These are phyloP conservation scores for Drosophila diplacantha DNA, from an alignment of 2,888 invertebrate species.

Conservation along the genomic window DNA sequence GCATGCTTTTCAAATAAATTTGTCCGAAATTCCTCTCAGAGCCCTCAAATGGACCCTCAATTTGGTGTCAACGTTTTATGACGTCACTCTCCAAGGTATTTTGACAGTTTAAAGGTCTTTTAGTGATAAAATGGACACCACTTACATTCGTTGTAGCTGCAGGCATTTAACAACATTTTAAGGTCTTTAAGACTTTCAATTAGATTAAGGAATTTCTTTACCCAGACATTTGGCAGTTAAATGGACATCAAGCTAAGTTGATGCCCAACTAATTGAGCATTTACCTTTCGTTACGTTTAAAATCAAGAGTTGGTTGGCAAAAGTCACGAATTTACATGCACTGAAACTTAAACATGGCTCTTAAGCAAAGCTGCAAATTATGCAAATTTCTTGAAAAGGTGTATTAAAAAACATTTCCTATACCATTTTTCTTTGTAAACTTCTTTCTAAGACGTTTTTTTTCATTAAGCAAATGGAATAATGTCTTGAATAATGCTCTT, in stretches of 20 bases:
- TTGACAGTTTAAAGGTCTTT: constrained; percentile 1
- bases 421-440: background rate
- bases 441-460: background rate
- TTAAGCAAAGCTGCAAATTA: background rate
- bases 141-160: background rate
- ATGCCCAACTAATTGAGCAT: constrained; percentile 2
- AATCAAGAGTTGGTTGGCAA: background rate
- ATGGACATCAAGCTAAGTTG: background rate
- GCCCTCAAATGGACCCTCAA: constrained; percentile 2
- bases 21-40: background rate
- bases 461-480: too few species aligned
- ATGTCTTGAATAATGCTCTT: too few species aligned
- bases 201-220: constrained; percentile 1
- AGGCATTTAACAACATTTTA: background rate
- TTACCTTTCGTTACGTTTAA: background rate
- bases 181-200: background rate
- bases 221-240: background rate
- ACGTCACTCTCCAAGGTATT: background rate
- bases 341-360: background rate
- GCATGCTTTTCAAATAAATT: constrained; percentile 6
- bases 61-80: constrained; percentile 2
- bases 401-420: background rate
- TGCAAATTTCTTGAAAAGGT: too few species aligned
- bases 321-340: constrained; percentile 1
- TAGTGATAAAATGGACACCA: background rate